These are phyloP conservation scores for Andrena flavipes DNA, from an alignment of 2,888 invertebrate species.

Conservation along the genomic window DNA sequence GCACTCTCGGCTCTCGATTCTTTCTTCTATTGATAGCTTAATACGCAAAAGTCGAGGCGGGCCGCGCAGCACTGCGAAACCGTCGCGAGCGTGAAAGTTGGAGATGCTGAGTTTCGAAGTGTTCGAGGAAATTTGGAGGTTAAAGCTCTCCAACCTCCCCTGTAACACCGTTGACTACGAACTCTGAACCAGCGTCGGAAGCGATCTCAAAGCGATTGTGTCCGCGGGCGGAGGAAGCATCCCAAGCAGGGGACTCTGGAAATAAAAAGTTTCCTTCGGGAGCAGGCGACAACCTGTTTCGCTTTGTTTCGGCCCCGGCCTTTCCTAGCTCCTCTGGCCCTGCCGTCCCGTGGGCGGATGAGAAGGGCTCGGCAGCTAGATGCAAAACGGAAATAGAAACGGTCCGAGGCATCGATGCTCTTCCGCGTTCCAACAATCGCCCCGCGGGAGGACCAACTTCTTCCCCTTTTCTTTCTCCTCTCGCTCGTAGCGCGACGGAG, in stretches of 20 bases:
- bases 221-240: not conserved
- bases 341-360: slow-evolving; percentile 7
- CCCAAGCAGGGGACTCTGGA: not conserved
- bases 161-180: too few species aligned
- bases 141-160: too few species aligned
- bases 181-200: not conserved
- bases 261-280: slow-evolving; percentile 1
- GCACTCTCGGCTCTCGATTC: not conserved
- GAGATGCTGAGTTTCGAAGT: too few species aligned
- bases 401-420: slow-evolving; percentile 71
- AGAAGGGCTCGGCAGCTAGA: slow-evolving; percentile 44
- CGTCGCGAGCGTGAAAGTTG: too few species aligned
- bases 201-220: slow-evolving; percentile 1
- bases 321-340: slow-evolving; percentile 44
- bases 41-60: too few species aligned
- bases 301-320: slow-evolving; percentile 40
- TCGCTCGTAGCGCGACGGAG: slow-evolving; percentile 8
- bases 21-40: not conserved
- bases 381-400: slow-evolving; percentile 79
- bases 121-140: too few species aligned
- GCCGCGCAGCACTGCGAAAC: too few species aligned
- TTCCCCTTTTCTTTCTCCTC: slow-evolving; percentile 28
- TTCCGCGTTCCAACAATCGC: slow-evolving; percentile 80
- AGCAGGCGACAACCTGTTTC: slow-evolving; percentile 53
- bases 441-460: slow-evolving; percentile 60